phyloP scores from a whole-genome alignment of 2,113 vertebrate genomes.

The Oncorhynchus nerka region DNA sequence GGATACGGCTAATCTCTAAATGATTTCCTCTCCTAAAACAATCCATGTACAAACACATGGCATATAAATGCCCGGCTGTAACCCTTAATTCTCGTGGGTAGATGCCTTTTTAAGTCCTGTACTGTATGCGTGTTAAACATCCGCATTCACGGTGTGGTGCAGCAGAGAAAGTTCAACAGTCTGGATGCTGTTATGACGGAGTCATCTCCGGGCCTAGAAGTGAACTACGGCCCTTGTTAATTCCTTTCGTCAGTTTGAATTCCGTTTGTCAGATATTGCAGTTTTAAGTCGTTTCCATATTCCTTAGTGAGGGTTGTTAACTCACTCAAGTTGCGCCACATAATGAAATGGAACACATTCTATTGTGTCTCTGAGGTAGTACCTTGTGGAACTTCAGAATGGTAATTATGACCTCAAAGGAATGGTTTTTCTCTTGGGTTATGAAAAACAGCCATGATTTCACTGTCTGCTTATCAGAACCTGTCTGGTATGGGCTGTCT shows the following conservation, averaged over 20 bases:
- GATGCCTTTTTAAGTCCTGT: background rate
- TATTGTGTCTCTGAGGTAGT: too few species aligned
- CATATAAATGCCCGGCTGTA: background rate
- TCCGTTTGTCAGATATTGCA: too few species aligned
- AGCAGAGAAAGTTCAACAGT: background rate
- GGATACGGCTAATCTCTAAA: conserved; percentile 32
- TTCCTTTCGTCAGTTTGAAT: too few species aligned
- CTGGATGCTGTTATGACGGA: background rate
- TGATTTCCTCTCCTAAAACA: background rate
- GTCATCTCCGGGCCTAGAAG: background rate
- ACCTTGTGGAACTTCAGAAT: background rate
- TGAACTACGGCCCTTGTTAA: background rate
- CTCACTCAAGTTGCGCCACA: too few species aligned
- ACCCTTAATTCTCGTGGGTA: background rate
- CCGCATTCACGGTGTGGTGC: background rate
- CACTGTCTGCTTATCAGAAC: background rate
- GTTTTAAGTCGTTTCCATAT: background rate
- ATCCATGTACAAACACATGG: background rate
- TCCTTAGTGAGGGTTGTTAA: background rate
- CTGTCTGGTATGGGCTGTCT: background rate
- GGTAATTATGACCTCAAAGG: background rate
- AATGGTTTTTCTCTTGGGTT: too few species aligned
- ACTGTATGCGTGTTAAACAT: background rate
- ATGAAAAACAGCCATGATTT: background rate
- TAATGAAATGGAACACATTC: too few species aligned